A percentile compares a stretch with the other conserved stretches of the same genome.
Conservation (phyloP, 64 coral and sea anemone species). For the Trachythela sp. region DNA sequence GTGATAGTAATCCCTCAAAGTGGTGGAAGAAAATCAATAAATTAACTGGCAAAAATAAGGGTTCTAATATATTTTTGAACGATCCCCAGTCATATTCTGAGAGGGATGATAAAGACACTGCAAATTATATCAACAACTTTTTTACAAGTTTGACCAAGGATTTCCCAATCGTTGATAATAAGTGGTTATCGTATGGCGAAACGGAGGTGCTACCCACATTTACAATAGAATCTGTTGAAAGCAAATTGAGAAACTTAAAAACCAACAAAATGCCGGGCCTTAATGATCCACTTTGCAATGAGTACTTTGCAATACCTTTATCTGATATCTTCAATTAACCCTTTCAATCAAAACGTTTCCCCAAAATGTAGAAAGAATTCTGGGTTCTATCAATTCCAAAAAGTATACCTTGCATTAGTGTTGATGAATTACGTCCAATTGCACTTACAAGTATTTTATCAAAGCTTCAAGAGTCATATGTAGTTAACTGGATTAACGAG, state of each 20-base stretch:
- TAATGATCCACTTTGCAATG: neutral
- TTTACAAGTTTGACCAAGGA: neutral
- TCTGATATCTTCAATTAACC: neutral
- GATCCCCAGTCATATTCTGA: no score
- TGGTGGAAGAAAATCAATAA: no score
- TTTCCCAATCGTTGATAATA: neutral
- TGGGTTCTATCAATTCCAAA: neutral
- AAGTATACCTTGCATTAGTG: neutral
- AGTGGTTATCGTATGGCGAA: neutral
- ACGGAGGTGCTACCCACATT: neutral
- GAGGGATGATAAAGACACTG: neutral
- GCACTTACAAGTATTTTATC: neutral
- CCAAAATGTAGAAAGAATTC: neutral
- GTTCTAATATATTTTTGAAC: no score
- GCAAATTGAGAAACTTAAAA: neutral
- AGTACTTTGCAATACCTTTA: neutral
- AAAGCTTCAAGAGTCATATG: neutral
- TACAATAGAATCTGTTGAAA: neutral
- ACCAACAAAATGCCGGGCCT: neutral
- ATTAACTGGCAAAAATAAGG: no score
- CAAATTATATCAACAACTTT: neutral
- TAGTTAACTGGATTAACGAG: neutral
- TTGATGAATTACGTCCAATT: neutral
- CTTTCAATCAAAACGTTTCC: neutral
- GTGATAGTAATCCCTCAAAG: no score